Conservation (phyloP, 2,797 vertebrate species). For the Dendrocincla fuliginosa region DNA sequence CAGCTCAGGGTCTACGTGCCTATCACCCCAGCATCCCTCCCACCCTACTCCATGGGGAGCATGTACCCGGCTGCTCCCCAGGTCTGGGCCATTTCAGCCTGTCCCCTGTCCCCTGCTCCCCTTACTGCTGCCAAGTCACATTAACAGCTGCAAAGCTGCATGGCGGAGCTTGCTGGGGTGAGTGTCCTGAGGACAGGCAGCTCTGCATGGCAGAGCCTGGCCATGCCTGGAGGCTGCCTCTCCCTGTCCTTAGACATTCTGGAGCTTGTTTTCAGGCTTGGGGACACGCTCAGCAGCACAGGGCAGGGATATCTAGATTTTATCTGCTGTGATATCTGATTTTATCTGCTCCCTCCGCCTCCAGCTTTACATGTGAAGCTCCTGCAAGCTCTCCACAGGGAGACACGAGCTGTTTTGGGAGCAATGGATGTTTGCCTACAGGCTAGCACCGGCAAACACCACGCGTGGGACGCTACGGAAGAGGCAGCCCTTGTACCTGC, state of each 20-base stretch:
- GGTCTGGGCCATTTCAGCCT: background rate
- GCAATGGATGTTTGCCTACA: background rate
- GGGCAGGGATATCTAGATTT: background rate
- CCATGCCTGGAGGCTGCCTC: background rate
- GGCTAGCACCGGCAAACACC: background rate
- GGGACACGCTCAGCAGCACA: background rate
- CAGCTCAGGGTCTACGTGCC: too few relatives aligned
- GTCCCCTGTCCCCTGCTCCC: background rate
- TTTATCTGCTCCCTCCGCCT: background rate
- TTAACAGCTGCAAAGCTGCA: background rate
- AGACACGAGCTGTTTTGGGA: accelerated
- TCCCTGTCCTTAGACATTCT: background rate
- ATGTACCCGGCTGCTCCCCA: accelerated
- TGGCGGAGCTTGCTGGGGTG: accelerated
- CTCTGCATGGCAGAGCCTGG: background rate
- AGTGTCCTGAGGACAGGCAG: background rate
- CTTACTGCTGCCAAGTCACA: background rate
- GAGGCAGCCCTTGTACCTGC: background rate
- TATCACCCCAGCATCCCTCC: background rate
- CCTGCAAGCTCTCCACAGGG: background rate
- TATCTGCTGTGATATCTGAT: background rate
- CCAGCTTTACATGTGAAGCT: background rate
- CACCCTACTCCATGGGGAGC: accelerated
- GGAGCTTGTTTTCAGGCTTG: background rate
- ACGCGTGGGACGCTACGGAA: background rate